A percentile compares a stretch with the other conserved stretches of the same genome.
phyloP scores from a whole-genome alignment of 1,140 invertebrate genomes.

The Triops longicaudatus region DNA sequence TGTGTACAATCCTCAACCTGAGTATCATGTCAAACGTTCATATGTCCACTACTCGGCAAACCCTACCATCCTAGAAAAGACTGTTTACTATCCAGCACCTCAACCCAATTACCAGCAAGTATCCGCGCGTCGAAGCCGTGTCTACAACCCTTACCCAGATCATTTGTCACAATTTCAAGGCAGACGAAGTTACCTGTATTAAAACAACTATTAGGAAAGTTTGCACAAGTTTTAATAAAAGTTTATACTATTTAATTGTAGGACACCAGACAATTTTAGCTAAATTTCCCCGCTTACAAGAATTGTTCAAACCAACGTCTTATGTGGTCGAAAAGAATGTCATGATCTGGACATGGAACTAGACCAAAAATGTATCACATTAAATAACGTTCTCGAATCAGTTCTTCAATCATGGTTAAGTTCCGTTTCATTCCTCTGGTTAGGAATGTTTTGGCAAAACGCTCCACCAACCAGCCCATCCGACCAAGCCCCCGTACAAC shows the following conservation, averaged over 20 bases:
- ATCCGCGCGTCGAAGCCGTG: neutral
- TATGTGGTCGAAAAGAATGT: neutral
- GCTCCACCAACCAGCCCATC: conserved; percentile 26
- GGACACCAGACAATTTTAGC: neutral
- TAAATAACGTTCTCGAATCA: conserved; percentile 18
- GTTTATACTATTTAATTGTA: neutral
- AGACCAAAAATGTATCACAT: neutral
- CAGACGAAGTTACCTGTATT: neutral
- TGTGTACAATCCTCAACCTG: neutral
- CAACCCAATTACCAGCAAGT: neutral
- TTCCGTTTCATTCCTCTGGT: conserved; percentile 31
- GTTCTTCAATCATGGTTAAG: conserved; percentile 35
- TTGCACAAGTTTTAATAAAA: neutral
- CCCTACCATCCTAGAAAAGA: neutral
- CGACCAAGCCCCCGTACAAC: conserved; percentile 25
- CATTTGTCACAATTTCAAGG: neutral
- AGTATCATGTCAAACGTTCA: neutral
- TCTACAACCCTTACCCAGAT: neutral
- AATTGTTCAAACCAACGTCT: neutral
- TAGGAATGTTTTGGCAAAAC: conserved; percentile 27
- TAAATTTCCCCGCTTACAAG: neutral
- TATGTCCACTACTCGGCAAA: neutral
- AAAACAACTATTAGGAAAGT: neutral
- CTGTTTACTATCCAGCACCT: neutral
- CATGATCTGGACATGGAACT: neutral